These are phyloP conservation scores for Zhuqinia jingwanae DNA, from an alignment of 2,888 invertebrate species.

Conservation along the genomic window DNA sequence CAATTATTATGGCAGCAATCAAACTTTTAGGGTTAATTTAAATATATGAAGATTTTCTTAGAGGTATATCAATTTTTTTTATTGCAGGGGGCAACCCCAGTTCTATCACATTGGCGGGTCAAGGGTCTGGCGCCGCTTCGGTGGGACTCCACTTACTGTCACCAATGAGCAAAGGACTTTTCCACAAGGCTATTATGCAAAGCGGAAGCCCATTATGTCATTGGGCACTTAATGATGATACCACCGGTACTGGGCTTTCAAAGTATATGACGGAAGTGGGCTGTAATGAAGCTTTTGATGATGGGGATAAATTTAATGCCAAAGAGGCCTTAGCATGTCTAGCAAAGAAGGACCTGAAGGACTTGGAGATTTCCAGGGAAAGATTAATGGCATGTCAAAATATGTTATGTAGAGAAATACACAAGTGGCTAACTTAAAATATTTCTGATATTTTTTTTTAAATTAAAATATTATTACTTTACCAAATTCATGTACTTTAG, in stretches of 20 bases:
- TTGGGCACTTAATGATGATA: slow-evolving; percentile 65
- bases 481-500: too few relatives aligned
- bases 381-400: slow-evolving; percentile 45
- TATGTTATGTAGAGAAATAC: too few relatives aligned
- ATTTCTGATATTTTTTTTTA: too few relatives aligned
- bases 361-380: slow-evolving; percentile 44
- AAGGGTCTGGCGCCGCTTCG: slow-evolving; percentile 60
- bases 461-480: neutral
- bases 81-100: slow-evolving; percentile 62
- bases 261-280: slow-evolving; percentile 16
- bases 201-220: slow-evolving; percentile 64
- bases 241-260: neutral
- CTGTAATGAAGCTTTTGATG: slow-evolving; percentile 7
- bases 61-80: too few relatives aligned
- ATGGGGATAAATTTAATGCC: too few relatives aligned
- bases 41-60: too few relatives aligned
- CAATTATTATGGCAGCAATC: too few relatives aligned
- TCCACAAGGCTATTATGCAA: slow-evolving; percentile 61
- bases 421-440: too few relatives aligned
- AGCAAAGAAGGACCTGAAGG: slow-evolving; percentile 1
- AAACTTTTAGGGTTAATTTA: too few relatives aligned
- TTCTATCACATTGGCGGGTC: slow-evolving; percentile 52
- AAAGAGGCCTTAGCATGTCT: slow-evolving; percentile 21
- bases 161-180: slow-evolving; percentile 67
- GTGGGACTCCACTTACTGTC: slow-evolving; percentile 60